These are phyloP conservation scores for Ormyrus rosae DNA, from an alignment of 2,888 invertebrate species.

Conservation along the genomic window DNA sequence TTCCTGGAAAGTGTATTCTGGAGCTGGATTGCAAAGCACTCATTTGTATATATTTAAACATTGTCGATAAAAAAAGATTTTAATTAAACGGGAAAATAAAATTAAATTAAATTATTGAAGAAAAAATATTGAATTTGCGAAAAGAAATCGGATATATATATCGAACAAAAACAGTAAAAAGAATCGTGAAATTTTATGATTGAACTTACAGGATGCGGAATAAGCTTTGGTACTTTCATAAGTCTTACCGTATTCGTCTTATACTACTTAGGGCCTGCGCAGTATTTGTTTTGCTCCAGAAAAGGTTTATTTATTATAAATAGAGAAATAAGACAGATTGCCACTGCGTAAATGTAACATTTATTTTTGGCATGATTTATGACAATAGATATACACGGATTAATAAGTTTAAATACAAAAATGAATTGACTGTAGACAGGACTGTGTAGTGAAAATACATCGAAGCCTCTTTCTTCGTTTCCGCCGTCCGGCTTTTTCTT, in stretches of 20 bases:
- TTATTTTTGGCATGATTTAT: conserved; percentile 76
- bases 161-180: neutral
- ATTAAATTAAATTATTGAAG: no score
- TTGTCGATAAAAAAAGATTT: no score
- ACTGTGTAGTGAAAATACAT: conserved; percentile 75
- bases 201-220: neutral
- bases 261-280: no score
- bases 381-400: conserved; percentile 70
- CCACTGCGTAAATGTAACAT: conserved; percentile 74
- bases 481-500: conserved; percentile 12
- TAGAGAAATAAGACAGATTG: neutral
- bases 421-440: conserved; percentile 75
- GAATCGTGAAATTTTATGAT: no score
- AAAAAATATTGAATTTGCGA: no score
- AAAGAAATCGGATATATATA: neutral
- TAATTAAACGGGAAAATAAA: no score
- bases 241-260: no score
- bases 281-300: no score
- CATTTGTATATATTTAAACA: no score
- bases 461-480: conserved; percentile 64
- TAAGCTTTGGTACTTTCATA: neutral
- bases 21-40: no score
- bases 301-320: neutral
- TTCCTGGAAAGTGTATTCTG: no score
- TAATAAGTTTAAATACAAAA: conserved; percentile 72